Evolutionary conservation across 1,140 invertebrate species (phyloP).

Genomic region (Brachionus manjavacas): DNA sequence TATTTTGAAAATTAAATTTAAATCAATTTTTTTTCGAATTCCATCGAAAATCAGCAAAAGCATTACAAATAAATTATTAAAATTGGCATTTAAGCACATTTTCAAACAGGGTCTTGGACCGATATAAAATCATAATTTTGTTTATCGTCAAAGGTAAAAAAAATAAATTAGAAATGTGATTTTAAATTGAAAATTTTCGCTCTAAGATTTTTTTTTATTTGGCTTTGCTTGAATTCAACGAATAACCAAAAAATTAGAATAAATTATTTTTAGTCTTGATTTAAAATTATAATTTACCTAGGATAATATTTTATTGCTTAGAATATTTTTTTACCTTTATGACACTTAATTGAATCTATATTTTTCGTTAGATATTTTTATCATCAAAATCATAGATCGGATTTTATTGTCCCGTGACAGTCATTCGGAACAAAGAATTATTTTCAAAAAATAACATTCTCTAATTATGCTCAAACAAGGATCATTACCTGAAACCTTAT

Average conservation of each 20-base stretch:
- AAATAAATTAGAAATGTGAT: constrained; percentile 26
- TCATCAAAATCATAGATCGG: not conserved
- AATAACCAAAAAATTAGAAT: constrained; percentile 34
- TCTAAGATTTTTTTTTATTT: not conserved
- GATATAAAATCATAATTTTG: constrained; percentile 9
- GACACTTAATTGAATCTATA: not conserved
- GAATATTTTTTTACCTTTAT: constrained; percentile 12
- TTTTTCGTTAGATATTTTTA: not conserved
- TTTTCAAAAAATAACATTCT: not conserved
- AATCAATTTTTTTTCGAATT: not conserved
- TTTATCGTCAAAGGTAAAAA: constrained; percentile 27
- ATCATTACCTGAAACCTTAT: not conserved
- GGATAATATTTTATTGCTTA: not conserved
- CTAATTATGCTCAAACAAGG: not conserved
- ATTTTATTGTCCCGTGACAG: not conserved
- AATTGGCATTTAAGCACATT: not conserved
- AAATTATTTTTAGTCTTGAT: constrained; percentile 19
- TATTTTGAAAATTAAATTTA: not conserved
- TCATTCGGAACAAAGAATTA: not conserved
- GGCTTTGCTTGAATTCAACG: not conserved
- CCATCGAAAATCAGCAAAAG: not conserved
- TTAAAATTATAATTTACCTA: constrained; percentile 27
- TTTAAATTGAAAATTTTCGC: constrained; percentile 3
- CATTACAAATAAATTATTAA: constrained; percentile 4
- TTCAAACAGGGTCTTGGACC: not conserved